Percentiles rank a stretch among this genome's conserved stretches.
These are phyloP conservation scores for Baryphthengus martii DNA, from an alignment of 2,113 vertebrate genomes.

Conservation along the genomic window DNA sequence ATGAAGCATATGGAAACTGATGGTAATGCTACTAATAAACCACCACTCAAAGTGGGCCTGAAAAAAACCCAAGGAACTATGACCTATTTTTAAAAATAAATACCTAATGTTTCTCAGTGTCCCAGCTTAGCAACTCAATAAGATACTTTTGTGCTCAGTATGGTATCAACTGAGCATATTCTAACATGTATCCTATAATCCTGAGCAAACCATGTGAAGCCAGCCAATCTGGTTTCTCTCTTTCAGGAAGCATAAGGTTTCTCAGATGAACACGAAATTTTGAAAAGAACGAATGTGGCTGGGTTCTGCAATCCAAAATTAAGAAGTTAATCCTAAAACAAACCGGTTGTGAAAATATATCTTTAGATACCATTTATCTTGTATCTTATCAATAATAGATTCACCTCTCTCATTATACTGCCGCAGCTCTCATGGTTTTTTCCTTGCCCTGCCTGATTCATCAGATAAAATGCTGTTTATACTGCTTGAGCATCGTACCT, in stretches of 20 bases:
- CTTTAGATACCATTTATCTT: not conserved
- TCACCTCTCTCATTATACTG: not conserved
- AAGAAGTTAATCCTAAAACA: not conserved
- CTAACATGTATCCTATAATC: not conserved
- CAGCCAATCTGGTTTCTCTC: not conserved
- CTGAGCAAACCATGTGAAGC: not conserved
- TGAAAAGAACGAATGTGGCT: rapidly evolving
- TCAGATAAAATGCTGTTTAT: not conserved
- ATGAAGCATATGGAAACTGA: not conserved
- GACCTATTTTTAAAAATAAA: not conserved
- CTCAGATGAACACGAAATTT: not conserved
- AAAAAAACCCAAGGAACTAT: not conserved
- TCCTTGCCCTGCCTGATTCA: not conserved
- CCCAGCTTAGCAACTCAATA: not conserved
- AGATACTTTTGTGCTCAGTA: not conserved
- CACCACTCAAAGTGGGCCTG: not conserved
- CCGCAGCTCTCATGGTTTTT: not conserved
- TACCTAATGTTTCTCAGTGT: not conserved
- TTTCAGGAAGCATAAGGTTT: not conserved
- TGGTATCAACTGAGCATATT: not conserved
- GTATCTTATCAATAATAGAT: not conserved
- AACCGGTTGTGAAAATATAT: not conserved
- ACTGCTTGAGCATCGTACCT: not conserved
- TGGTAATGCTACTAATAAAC: not conserved
- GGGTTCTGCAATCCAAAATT: not conserved